Evolutionary conservation across 2,113 vertebrate genomes (phyloP).

Genomic region (Chrysemys picta): DNA sequence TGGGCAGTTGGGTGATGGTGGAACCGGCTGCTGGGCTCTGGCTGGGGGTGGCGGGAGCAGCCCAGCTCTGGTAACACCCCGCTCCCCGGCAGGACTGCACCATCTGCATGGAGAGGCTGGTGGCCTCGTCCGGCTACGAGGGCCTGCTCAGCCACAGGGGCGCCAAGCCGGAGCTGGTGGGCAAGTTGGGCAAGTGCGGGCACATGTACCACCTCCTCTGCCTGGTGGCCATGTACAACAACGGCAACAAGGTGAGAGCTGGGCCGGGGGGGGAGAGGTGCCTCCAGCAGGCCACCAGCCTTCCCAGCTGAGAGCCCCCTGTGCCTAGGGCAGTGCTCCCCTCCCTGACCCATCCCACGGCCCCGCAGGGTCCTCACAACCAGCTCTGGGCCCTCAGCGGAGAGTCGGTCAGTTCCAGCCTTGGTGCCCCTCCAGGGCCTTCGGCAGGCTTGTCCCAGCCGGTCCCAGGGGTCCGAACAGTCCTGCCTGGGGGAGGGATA

Average conservation of each 20-base stretch:
- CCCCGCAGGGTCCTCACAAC: not conserved
- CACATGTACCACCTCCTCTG: conserved; percentile 98
- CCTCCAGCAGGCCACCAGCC: no score
- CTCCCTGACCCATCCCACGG: not conserved
- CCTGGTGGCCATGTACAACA: conserved; percentile 98
- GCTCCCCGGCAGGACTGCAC: conserved; percentile 31
- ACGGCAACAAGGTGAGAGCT: conserved; percentile 89
- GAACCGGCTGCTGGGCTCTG: not conserved
- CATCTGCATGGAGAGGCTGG: conserved; percentile 68
- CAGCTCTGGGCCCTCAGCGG: not conserved
- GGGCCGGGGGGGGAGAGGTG: not conserved
- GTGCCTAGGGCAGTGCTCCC: not conserved
- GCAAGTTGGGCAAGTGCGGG: conserved; percentile 94
- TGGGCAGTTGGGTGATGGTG: not conserved
- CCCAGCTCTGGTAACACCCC: not conserved
- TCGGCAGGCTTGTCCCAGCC: not conserved
- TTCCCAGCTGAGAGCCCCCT: no score
- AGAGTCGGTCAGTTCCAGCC: not conserved
- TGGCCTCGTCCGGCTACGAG: conserved; percentile 93
- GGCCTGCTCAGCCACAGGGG: conserved; percentile 89
- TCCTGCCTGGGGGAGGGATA: not conserved
- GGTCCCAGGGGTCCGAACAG: not conserved
- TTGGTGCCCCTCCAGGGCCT: not conserved
- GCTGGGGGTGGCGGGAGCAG: fast-evolving
- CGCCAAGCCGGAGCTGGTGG: conserved; percentile 91